Percentiles rank a stretch among this genome's conserved stretches.
phyloP scores from a whole-genome alignment of 2,113 vertebrate species.

The Elachura formosa region DNA sequence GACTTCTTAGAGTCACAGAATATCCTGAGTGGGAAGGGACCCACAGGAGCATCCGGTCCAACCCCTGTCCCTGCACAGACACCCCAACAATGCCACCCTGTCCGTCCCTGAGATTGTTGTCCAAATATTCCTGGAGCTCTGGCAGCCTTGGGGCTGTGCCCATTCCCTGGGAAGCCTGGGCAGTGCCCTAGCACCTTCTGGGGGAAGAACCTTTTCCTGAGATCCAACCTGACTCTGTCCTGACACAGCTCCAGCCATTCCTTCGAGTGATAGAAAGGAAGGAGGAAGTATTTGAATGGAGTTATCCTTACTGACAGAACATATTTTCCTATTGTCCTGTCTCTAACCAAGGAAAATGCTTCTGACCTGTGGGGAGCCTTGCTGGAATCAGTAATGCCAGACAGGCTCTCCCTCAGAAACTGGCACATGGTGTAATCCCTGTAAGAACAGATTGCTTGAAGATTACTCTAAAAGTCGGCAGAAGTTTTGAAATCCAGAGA shows the following conservation, averaged over 20 bases:
- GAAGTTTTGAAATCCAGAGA: neutral
- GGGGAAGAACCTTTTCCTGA: neutral
- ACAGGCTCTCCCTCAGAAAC: neutral
- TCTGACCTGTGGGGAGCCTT: neutral
- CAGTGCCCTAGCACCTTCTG: neutral
- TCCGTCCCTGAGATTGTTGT: accelerated
- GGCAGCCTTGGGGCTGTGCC: neutral
- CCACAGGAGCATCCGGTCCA: neutral
- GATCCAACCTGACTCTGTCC: accelerated
- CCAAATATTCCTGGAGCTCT: neutral
- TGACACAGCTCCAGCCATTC: accelerated
- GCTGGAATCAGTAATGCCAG: neutral
- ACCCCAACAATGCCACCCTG: neutral
- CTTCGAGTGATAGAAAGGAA: accelerated
- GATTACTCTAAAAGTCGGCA: neutral
- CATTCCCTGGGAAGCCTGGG: neutral
- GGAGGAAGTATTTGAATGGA: neutral
- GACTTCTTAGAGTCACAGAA: neutral
- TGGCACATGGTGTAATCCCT: neutral
- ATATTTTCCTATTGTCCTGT: neutral
- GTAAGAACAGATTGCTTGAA: neutral
- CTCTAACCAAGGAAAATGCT: neutral
- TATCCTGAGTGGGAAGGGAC: neutral
- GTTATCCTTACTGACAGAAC: neutral
- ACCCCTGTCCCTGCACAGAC: accelerated